phyloP scores from a whole-genome alignment of 2,113 vertebrate species.

The Sebastes fasciatus region DNA sequence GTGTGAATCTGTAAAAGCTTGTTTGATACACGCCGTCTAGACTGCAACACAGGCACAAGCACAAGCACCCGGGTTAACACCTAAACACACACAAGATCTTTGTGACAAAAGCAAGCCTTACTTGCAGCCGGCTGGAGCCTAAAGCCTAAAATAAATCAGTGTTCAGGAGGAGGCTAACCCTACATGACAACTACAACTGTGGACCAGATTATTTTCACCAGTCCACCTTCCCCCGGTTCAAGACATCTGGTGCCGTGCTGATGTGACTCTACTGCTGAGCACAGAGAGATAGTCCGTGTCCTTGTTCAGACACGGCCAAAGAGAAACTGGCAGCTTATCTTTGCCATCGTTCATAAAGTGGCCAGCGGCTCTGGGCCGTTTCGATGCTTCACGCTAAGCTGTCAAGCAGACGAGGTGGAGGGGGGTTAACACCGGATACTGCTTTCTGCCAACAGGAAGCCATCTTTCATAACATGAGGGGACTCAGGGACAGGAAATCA shows the following conservation, averaged over 20 bases:
- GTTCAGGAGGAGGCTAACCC: slow-evolving; percentile 54
- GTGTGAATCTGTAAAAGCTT: slow-evolving; percentile 8
- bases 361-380: slow-evolving; percentile 31
- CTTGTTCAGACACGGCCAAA: slow-evolving; percentile 48
- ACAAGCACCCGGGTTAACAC: slow-evolving; percentile 32
- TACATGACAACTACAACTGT: slow-evolving; percentile 61
- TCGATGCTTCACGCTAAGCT: slow-evolving; percentile 32
- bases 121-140: slow-evolving; percentile 22
- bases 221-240: slow-evolving; percentile 42
- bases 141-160: slow-evolving; percentile 52
- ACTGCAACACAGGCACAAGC: slow-evolving; percentile 22
- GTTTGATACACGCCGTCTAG: slow-evolving; percentile 32
- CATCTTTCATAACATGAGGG: slow-evolving; percentile 41
- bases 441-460: slow-evolving; percentile 49
- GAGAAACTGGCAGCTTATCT: slow-evolving; percentile 60
- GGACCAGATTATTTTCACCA: slow-evolving; percentile 61
- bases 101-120: slow-evolving; percentile 20
- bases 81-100: slow-evolving; percentile 33
- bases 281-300: slow-evolving; percentile 42
- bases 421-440: slow-evolving; percentile 32
- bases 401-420: slow-evolving; percentile 28
- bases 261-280: slow-evolving; percentile 52
- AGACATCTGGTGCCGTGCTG: slow-evolving; percentile 34
- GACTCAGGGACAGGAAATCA: slow-evolving; percentile 49
- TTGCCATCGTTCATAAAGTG: slow-evolving; percentile 67